Conservation (phyloP, 2,888 invertebrate genomes). For the Plagiodera versicolora region DNA sequence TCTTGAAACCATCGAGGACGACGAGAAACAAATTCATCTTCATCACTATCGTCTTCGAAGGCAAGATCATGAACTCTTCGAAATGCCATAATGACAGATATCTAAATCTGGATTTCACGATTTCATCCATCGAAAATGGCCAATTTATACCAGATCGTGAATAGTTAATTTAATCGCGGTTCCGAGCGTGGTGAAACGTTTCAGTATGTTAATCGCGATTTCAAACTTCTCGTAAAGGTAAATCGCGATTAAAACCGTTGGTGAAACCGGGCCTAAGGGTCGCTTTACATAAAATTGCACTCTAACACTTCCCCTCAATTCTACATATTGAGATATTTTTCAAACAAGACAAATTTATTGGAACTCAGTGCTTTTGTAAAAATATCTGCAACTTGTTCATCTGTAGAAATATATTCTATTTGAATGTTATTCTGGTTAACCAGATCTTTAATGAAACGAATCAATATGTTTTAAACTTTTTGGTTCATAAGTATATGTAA, state of each 20-base stretch:
- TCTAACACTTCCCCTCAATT: neutral
- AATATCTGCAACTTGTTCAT: neutral
- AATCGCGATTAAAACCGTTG: conserved; percentile 39
- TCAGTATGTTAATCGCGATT: neutral
- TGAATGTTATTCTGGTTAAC: neutral
- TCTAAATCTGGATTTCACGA: neutral
- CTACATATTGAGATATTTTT: neutral
- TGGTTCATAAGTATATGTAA: conserved; percentile 23
- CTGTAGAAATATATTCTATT: neutral
- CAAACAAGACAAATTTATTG: neutral
- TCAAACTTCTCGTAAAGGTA: neutral
- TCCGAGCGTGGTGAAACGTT: conserved; percentile 8
- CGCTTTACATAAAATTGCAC: neutral
- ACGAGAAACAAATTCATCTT: conserved; percentile 1
- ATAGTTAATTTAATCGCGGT: conserved; percentile 1
- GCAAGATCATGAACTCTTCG: conserved; percentile 3
- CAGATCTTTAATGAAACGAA: conserved; percentile 20
- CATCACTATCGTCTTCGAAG: conserved; percentile 5
- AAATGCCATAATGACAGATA: neutral
- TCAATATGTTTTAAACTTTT: conserved; percentile 29
- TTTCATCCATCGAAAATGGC: neutral
- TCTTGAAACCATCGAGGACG: conserved; percentile 12
- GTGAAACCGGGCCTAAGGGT: conserved; percentile 34
- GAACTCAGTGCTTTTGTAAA: neutral
- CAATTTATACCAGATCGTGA: neutral